Percentiles rank a stretch among this genome's conserved stretches.
These are phyloP conservation scores for Agrochola circellaris DNA, from an alignment of 2,888 invertebrate genomes.

Conservation along the genomic window DNA sequence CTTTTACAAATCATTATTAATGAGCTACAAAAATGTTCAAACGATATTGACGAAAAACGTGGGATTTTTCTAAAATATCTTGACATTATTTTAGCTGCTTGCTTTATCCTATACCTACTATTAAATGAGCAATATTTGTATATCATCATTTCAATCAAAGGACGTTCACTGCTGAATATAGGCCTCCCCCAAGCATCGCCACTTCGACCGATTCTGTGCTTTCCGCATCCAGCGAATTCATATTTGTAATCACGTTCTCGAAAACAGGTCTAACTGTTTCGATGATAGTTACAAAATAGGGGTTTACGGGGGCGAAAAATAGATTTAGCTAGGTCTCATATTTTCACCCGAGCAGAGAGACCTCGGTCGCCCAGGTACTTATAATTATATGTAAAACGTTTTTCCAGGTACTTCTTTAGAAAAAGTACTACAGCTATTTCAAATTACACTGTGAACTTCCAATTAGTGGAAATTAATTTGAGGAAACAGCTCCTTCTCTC, in stretches of 20 bases:
- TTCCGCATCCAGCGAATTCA: too few species aligned
- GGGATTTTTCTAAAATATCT: conserved; percentile 11
- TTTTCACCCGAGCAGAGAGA: too few species aligned
- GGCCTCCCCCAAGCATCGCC: too few species aligned
- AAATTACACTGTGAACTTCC: conserved; percentile 48
- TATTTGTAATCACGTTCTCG: neutral
- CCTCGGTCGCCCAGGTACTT: too few species aligned
- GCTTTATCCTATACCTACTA: neutral
- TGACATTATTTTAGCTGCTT: conserved; percentile 14
- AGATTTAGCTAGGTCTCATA: too few species aligned
- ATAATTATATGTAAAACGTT: neutral
- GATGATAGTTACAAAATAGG: too few species aligned
- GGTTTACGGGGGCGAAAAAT: too few species aligned
- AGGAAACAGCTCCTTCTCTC: conserved; percentile 55
- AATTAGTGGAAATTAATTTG: conserved; percentile 70
- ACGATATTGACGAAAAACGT: conserved; percentile 20
- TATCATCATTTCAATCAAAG: too few species aligned
- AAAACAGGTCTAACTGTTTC: too few species aligned
- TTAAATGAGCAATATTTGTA: too few species aligned
- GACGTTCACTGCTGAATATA: too few species aligned
- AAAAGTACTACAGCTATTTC: conserved; percentile 16
- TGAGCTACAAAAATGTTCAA: conserved; percentile 40
- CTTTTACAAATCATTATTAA: conserved; percentile 49
- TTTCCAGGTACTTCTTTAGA: neutral
- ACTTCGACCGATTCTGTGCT: too few species aligned